Evolutionary conservation across 1,140 invertebrate species (phyloP).

Genomic region (Meloidogyne chitwoodi): DNA sequence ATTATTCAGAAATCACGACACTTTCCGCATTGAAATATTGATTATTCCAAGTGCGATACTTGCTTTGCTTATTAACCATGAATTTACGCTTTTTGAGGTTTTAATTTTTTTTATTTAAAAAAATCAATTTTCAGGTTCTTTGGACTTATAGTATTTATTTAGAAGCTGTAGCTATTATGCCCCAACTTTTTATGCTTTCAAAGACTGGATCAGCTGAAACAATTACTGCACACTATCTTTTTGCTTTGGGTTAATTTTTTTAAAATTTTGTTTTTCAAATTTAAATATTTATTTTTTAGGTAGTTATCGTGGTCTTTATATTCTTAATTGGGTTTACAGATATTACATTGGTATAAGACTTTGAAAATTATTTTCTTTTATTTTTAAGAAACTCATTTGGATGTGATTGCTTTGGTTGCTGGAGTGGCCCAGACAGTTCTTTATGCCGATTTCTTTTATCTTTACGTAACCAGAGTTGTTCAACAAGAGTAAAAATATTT

Average conservation of each 20-base stretch:
- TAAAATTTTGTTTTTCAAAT: no score
- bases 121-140: slow-evolving; percentile 69
- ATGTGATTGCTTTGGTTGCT: background rate
- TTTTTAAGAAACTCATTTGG: background rate
- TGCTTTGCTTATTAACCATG: slow-evolving; percentile 71
- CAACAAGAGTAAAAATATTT: slow-evolving; percentile 44
- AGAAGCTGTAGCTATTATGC: slow-evolving; percentile 95
- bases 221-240: slow-evolving; percentile 97
- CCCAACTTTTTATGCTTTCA: slow-evolving; percentile 94
- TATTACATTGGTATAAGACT: slow-evolving; percentile 74
- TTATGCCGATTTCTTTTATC: slow-evolving; percentile 99
- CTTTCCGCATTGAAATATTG: slow-evolving; percentile 82
- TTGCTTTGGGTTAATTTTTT: slow-evolving; percentile 74
- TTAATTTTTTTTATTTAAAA: slow-evolving; percentile 61
- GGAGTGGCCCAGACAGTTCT: slow-evolving; percentile 78
- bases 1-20: slow-evolving; percentile 61
- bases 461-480: slow-evolving; percentile 90
- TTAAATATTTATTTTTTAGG: background rate
- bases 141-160: slow-evolving; percentile 99
- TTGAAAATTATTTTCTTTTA: no score
- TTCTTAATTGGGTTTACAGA: slow-evolving; percentile 96
- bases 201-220: slow-evolving; percentile 98
- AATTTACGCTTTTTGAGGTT: slow-evolving; percentile 65
- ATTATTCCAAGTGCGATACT: slow-evolving; percentile 79
- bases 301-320: slow-evolving; percentile 82